These are phyloP conservation scores for Polylopha cassiicola DNA, from an alignment of 2,888 invertebrate genomes.

Conservation along the genomic window DNA sequence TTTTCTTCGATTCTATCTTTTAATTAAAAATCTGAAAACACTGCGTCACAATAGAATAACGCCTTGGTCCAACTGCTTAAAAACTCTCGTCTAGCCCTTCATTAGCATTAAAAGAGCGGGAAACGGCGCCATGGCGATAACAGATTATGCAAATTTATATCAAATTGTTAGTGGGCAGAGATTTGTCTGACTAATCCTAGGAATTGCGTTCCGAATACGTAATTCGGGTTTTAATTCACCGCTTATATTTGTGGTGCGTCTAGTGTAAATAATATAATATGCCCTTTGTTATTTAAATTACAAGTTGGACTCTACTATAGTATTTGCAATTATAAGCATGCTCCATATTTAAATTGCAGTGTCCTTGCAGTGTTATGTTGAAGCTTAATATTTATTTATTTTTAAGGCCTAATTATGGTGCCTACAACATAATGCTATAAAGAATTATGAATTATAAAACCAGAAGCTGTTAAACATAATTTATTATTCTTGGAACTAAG, in stretches of 20 bases:
- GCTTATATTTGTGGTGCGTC: not conserved
- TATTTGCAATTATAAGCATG: too few species aligned
- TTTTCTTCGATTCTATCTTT: not conserved
- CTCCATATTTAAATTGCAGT: too few species aligned
- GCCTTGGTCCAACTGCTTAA: constrained; percentile 24
- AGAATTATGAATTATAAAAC: too few species aligned
- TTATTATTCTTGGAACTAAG: too few species aligned
- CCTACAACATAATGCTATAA: too few species aligned
- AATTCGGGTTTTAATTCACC: not conserved
- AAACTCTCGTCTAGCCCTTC: constrained; percentile 35
- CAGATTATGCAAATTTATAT: constrained; percentile 61
- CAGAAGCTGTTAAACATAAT: too few species aligned
- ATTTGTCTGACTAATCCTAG: constrained; percentile 44
- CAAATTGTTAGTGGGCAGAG: constrained; percentile 57
- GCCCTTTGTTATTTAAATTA: too few species aligned
- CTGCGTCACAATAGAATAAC: constrained; percentile 16
- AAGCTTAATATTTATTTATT: too few species aligned
- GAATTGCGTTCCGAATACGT: constrained; percentile 20
- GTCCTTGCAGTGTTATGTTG: too few species aligned
- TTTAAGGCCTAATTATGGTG: too few species aligned
- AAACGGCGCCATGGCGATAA: constrained; percentile 52
- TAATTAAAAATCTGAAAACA: constrained; percentile 7
- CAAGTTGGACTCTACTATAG: too few species aligned
- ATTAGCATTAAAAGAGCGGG: constrained; percentile 66
- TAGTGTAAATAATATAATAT: not conserved